Percentiles rank a stretch among this genome's conserved stretches.
Conservation (phyloP, 2,797 vertebrate genomes). For the Tenualosa thibaudeaui region DNA sequence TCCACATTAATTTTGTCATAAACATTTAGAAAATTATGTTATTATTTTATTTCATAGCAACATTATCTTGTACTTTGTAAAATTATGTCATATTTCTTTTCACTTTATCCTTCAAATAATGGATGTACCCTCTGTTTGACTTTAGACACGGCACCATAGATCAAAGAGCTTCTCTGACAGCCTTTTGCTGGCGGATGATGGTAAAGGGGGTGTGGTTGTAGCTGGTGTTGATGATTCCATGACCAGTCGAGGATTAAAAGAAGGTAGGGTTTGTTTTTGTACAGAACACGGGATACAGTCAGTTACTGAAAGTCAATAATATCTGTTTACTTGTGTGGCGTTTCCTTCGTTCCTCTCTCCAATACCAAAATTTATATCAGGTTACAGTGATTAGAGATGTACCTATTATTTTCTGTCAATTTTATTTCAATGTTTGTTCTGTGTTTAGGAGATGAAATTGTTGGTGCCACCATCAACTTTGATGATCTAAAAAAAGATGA, state of each 20-base stretch:
- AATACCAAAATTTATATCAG: background rate
- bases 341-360: background rate
- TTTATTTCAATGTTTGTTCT: slow-evolving; percentile 21
- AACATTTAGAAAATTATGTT: too few species aligned
- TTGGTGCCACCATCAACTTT: slow-evolving; percentile 74
- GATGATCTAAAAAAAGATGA: slow-evolving; percentile 72
- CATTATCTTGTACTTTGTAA: too few species aligned
- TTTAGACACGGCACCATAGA: slow-evolving; percentile 61
- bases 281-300: background rate
- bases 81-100: background rate
- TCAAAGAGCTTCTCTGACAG: slow-evolving; percentile 70
- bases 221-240: slow-evolving; percentile 54
- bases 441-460: slow-evolving; percentile 72
- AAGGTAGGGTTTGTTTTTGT: slow-evolving; percentile 62
- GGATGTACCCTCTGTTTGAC: background rate
- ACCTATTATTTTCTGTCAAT: background rate
- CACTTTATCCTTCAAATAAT: background rate
- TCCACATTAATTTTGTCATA: too few species aligned
- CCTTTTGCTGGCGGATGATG: slow-evolving; percentile 65
- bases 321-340: background rate
- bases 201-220: slow-evolving; percentile 58
- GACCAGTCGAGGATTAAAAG: slow-evolving; percentile 52
- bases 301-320: background rate
- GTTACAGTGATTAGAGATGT: background rate
- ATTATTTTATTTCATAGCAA: background rate